Base-by-base conservation (phyloP, 2,797 vertebrate genomes). In the Galago senegalensis region DNA sequence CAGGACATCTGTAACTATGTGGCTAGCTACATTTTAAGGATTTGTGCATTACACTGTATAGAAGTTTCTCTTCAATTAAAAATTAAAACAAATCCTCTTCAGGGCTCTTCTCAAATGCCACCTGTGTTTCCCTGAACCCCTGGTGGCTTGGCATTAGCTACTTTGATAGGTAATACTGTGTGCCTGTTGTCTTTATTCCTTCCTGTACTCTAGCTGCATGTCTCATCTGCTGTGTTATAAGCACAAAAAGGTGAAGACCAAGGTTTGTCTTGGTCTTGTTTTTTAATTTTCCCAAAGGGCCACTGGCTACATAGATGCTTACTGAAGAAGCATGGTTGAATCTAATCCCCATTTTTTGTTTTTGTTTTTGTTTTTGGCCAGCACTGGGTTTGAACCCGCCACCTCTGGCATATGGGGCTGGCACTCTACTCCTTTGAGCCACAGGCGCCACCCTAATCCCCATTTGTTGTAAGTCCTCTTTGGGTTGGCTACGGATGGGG, bases 401-500 rank as follows among this genome's bases (percentile, higher is more conserved):
- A 43, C 40, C 40, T 43, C 40, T 43, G 40, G 40, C 40, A 43
- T 43, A 43, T 43, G 40, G 40, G 40, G 7, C 40, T 43, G 40
- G 40, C 40, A 43, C 40, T 43, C 40, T 43, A 43, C 40, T 40
- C 40, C 40, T 43, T 43, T 43, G 40, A 43, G 40, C 40, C 40
- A 43, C 40, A 43, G 40, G 40, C 40, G 40, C 40, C 40, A 43
- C 40, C 40, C 20, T 20, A 70, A 11, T 31, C 25, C 76, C 25
- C 21, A 0, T 1, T 75, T 0, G 25, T 3, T 18, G 0, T 0
- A 9, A 2, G 31, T 20, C 82, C 73, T 67, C 23, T 0, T 60
- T 34, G 9, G 76, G 40, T 20, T 2, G 75, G 91, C 60, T 56
- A 10, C 73, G 73, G 89, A 89, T 65, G 1, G 17, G 3, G 73